Evolutionary conservation across 1,140 invertebrate genomes (phyloP).

Genomic region (Luehdorfia chinensis): DNA sequence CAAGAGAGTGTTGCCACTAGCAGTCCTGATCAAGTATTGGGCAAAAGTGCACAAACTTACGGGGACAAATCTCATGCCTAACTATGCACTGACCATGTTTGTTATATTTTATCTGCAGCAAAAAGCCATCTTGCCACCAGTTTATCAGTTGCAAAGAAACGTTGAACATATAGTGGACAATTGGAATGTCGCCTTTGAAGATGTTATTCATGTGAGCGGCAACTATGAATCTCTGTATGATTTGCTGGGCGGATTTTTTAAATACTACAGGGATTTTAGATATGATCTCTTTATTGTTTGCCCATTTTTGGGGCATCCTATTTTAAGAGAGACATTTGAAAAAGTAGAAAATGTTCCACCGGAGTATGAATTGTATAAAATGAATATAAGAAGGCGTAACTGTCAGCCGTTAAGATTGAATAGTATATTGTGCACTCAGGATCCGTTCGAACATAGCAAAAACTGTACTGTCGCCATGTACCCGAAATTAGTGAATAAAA

Average conservation of each 20-base stretch:
- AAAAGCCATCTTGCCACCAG: conserved; percentile 43
- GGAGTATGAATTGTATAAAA: conserved; percentile 65
- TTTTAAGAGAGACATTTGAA: conserved; percentile 65
- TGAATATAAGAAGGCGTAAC: conserved; percentile 36
- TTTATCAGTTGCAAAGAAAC: conserved; percentile 33
- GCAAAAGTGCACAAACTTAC: conserved; percentile 77
- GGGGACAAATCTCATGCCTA: conserved; percentile 72
- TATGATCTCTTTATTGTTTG: conserved; percentile 75
- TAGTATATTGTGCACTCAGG: conserved; percentile 78
- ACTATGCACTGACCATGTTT: conserved; percentile 79
- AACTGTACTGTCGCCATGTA: conserved; percentile 70
- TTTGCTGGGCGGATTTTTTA: conserved; percentile 79
- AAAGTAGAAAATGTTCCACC: conserved; percentile 45
- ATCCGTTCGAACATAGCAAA: conserved; percentile 79
- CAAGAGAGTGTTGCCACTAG: conserved; percentile 69
- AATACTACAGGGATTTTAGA: conserved; percentile 77
- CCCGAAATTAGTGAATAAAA: conserved; percentile 27
- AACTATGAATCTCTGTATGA: conserved; percentile 50
- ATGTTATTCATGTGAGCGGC: conserved; percentile 1
- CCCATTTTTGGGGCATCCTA: conserved; percentile 71
- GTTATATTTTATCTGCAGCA: conserved; percentile 82
- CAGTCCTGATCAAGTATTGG: conserved; percentile 84
- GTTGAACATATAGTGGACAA: conserved; percentile 19
- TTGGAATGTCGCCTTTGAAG: conserved; percentile 45
- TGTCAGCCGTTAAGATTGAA: conserved; percentile 52